Evolutionary conservation across 2,113 vertebrate genomes (phyloP), one percentile per base, ranked within the genome.

Genomic region (Esox niger): DNA sequence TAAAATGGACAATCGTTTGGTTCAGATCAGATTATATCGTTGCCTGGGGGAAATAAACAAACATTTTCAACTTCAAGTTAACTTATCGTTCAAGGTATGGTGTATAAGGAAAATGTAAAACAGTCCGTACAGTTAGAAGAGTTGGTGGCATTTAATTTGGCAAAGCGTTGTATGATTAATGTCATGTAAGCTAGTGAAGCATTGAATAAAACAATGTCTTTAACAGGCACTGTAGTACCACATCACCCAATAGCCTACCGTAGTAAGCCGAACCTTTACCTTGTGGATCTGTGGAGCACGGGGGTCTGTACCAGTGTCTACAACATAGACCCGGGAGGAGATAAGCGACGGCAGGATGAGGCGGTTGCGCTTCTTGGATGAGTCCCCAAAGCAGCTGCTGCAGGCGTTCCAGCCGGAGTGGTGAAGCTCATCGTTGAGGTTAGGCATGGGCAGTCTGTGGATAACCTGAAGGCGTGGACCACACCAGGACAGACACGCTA

Each of bases 341-440:
- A 96, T 91, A 46, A 98, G 81, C 0, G 92, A 74, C 0, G 96
- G 97, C 0, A 98, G 89, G n/a, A 98, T 88, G 33, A 98, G 91
- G 1, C 86, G 86, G 74, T 92, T 90, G 0, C 96, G 88, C 0
- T 64, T 86, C 85, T 93, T 96, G 10, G 90, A 83, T 63, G 80
- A 1, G 8, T 98, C 94, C 0, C 88, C 90, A 0, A 91, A 93
- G 87, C 96, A 98, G 86, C 97, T 98, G 92, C 96, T 98, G 76
- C 96, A 98, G 65, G 94, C 79, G 4, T 98, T 98, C 97, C 97
- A 98, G 0, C 97, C 97, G 0, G 93, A 92, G 69, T 98, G 97
- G 25, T 98, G 97, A 2, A 98, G 90, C 82, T 98, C 96, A 0
- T 98, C 97, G 0, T 84, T 81, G 0, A 95, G 69, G 75, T 96